Percentiles rank a stretch among this genome's conserved stretches.
Conservation (phyloP, 2,888 invertebrate species). For the Pinctada fucata region DNA sequence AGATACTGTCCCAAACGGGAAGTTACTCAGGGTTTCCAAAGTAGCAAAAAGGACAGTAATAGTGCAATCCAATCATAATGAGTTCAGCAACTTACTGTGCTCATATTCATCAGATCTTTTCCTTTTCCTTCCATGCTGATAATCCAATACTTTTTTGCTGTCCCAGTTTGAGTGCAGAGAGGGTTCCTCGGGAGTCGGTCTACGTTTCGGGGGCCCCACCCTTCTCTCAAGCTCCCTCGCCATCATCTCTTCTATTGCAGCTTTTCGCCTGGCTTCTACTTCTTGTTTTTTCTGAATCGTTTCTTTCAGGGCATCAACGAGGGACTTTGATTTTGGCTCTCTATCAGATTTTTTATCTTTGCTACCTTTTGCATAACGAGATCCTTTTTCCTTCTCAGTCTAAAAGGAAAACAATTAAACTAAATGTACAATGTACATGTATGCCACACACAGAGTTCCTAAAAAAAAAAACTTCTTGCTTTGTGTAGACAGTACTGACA, state of each 20-base stretch:
- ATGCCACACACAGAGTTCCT: too few species aligned
- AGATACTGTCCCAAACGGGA: too few species aligned
- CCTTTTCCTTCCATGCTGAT: conserved; percentile 37
- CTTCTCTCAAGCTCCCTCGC: conserved; percentile 56
- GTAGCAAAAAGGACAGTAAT: too few species aligned
- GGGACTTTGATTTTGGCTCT: conserved; percentile 27
- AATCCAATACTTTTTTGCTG: conserved; percentile 32
- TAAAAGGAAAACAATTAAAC: too few species aligned
- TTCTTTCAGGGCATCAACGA: conserved; percentile 39
- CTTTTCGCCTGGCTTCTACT: conserved; percentile 52
- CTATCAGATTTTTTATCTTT: conserved; percentile 8
- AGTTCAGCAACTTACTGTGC: conserved; percentile 5
- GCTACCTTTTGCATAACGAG: too few species aligned
- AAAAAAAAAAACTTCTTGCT: too few species aligned
- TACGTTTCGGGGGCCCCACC: conserved; percentile 40
- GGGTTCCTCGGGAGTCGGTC: conserved; percentile 34
- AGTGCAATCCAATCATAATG: too few species aligned
- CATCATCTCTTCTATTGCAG: conserved; percentile 60
- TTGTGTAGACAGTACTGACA: too few species aligned
- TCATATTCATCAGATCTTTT: conserved; percentile 22
- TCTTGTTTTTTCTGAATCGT: conserved; percentile 45
- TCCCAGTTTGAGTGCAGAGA: conserved; percentile 33
- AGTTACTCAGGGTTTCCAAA: too few species aligned
- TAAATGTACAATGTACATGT: too few species aligned
- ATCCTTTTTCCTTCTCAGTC: too few species aligned